These are phyloP conservation scores for Acromyrmex echinatior DNA, from an alignment of 1,140 invertebrate species.

Conservation along the genomic window DNA sequence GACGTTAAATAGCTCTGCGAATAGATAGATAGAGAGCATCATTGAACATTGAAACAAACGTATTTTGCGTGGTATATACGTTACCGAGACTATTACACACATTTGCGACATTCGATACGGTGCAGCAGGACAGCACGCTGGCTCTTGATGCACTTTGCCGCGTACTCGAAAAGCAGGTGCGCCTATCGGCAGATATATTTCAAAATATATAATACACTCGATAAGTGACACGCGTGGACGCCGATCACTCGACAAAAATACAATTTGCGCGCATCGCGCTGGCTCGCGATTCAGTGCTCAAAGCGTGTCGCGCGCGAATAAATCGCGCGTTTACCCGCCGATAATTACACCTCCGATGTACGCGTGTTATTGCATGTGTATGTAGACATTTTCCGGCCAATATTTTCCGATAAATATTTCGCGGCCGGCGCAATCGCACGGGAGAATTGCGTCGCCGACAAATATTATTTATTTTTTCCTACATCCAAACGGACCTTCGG, in stretches of 20 bases:
- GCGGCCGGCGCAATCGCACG: conserved; percentile 45
- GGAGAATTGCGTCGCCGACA: conserved; percentile 33
- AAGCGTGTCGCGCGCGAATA: conserved; percentile 38
- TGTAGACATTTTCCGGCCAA: conserved; percentile 53
- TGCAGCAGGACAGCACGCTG: not conserved
- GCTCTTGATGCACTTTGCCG: conserved; percentile 48
- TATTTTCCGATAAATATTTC: conserved; percentile 63
- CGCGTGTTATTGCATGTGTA: not conserved
- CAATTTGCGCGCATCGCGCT: conserved; percentile 44
- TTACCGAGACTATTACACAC: conserved; percentile 12
- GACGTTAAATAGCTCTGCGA: conserved; percentile 28
- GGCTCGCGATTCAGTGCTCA: conserved; percentile 31
- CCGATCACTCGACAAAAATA: conserved; percentile 61
- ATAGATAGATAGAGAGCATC: conserved; percentile 19
- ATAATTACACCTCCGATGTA: conserved; percentile 31
- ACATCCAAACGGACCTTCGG: conserved; percentile 25
- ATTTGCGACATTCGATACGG: conserved; percentile 28
- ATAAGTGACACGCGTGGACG: conserved; percentile 39
- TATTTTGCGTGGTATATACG: not conserved
- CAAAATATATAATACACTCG: conserved; percentile 56
- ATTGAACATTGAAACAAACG: conserved; percentile 21
- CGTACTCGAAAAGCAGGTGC: conserved; percentile 43
- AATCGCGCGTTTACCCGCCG: conserved; percentile 40
- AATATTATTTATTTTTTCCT: conserved; percentile 58
- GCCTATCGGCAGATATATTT: conserved; percentile 37